phyloP scores from a whole-genome alignment of 2,797 vertebrate species.

The Gallinago stenura region DNA sequence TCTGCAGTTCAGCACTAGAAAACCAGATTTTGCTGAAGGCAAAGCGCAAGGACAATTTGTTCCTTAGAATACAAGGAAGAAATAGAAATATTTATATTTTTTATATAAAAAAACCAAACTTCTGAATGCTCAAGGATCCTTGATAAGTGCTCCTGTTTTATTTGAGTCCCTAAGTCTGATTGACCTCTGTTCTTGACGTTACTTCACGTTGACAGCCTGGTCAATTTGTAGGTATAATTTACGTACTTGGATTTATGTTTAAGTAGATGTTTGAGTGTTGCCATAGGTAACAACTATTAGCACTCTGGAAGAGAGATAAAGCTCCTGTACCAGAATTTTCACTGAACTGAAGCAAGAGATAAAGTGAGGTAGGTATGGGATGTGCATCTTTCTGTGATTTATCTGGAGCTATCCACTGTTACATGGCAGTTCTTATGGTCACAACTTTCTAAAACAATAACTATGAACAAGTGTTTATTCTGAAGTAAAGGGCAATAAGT shows the following conservation, averaged over 20 bases:
- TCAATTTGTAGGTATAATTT: neutral
- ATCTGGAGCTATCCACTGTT: neutral
- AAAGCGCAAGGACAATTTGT: neutral
- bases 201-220: neutral
- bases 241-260: neutral
- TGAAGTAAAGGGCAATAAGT: neutral
- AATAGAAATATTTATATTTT: neutral
- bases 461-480: neutral
- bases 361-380: neutral
- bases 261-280: neutral
- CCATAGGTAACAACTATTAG: neutral
- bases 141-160: neutral
- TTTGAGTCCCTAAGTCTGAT: neutral
- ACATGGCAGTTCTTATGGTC: neutral
- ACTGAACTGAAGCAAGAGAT: neutral
- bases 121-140: neutral
- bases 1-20: neutral
- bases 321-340: neutral
- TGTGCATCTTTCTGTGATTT: neutral
- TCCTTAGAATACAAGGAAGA: neutral
- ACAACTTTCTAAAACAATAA: neutral
- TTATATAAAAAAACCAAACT: neutral
- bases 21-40: neutral
- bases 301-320: neutral
- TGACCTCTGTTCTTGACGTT: neutral